Conservation (phyloP, 2,113 vertebrate genomes). For the Promerops cafer region DNA sequence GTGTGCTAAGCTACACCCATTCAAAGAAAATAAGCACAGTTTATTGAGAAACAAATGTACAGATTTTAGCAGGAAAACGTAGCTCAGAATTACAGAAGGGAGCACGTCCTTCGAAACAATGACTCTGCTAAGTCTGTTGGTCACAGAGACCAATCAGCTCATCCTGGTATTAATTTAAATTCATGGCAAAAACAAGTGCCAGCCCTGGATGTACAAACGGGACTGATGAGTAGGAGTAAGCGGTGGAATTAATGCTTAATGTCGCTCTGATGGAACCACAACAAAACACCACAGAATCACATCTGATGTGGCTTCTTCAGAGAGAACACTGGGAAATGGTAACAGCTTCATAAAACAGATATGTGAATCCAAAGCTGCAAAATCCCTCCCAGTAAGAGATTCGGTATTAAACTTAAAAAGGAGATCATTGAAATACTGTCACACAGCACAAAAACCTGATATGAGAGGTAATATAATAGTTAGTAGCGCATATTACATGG, state of each 20-base stretch:
- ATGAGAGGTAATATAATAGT: neutral
- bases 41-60: neutral
- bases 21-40: neutral
- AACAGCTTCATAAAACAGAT: neutral
- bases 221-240: neutral
- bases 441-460: neutral
- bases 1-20: neutral
- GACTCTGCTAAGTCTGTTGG: neutral
- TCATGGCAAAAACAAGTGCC: neutral
- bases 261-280: neutral
- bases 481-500: neutral
- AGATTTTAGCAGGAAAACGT: neutral
- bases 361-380: neutral
- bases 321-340: neutral
- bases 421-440: neutral
- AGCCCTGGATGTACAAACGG: neutral
- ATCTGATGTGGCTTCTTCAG: neutral
- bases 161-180: neutral
- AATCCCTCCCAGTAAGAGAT: neutral
- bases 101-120: neutral
- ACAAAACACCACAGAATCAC: neutral
- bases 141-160: neutral
- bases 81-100: neutral
- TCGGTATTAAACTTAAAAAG: neutral
- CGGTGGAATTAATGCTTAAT: fast-evolving